Evolutionary conservation across 2,888 invertebrate genomes (phyloP).

Genomic region (Cordilura impudica): DNA sequence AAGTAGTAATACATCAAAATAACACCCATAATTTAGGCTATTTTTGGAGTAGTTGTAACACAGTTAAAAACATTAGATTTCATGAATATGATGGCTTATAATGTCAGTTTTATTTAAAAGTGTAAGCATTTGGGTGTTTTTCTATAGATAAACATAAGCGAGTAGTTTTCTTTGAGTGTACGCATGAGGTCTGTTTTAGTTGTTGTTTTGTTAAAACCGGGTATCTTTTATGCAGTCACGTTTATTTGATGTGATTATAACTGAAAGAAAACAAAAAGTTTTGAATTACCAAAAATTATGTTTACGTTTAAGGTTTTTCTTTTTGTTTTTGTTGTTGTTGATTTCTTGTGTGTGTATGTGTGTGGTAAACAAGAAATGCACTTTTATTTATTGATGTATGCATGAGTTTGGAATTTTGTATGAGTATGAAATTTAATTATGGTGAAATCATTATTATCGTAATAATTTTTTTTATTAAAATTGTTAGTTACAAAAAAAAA

Average conservation of each 20-base stretch:
- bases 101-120: neutral
- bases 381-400: neutral
- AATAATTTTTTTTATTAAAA: neutral
- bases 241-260: constrained; percentile 31
- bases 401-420: neutral
- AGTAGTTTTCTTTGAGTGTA: neutral
- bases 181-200: neutral
- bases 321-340: neutral
- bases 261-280: constrained; percentile 16
- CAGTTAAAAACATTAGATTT: neutral
- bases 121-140: neutral
- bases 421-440: constrained; percentile 30
- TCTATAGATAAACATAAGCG: neutral
- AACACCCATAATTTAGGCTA: neutral
- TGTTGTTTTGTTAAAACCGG: constrained; percentile 15
- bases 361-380: neutral
- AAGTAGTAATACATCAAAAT: neutral
- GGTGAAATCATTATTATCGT: constrained; percentile 25
- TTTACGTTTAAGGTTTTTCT: constrained; percentile 1
- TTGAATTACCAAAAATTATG: constrained; percentile 28
- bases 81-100: neutral
- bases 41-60: neutral
- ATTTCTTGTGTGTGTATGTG: neutral
- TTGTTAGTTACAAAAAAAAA: neutral
- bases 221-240: constrained; percentile 47